Base-by-base conservation (phyloP, 2,797 vertebrate species). In the Lateolabrax maculatus region DNA sequence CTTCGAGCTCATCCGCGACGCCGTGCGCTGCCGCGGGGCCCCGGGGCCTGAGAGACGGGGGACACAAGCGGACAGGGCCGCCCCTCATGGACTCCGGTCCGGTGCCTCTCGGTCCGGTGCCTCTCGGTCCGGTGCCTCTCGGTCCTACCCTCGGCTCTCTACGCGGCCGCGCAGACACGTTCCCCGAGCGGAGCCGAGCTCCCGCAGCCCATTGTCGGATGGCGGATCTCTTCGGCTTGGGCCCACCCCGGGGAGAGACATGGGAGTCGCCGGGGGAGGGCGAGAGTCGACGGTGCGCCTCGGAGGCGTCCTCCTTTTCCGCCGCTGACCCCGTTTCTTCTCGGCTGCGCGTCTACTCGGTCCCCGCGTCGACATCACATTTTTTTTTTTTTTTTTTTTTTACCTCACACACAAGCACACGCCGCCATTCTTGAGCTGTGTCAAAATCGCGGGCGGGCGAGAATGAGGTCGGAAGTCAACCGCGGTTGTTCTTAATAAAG, bases 151-250 rank as follows among this genome's bases (percentile, higher is more conserved):
- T 79, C 86, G 74, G 63, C 48, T 78, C 71, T 53, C 65, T 3
- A 56, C 83, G 62, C 87, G 77, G 89, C 90, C 87, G 89, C 87
- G 89, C 84, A 34, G 46, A 68, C 49, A n/a, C 80, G 81, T 80
- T 65, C 60, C 65, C 63, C 58, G 78, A 83, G 77, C 66, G 21
- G 65, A 75, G 65, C 61, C 61, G 77, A 89, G 56, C 75, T 84
- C 80, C 60, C 68, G 43, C 73, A 68, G 68, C 71, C 88, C 90
- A 90, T 92, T 65, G 80, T 80, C 80, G 81, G 68, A 36, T n/a
- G 61, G 37, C 58, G 65, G 44, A 39, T 75, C 29, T 71, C 79
- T 52, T 29, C 70, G 71, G 67, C 84, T 34, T 66, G 44, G 67
- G 90, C 76, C 86, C 66, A 77, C 83, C 80, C 73, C 70, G 61